Evolutionary conservation across 1,140 invertebrate genomes (phyloP), one percentile per base, ranked within the genome.

Genomic region (Pachyrhynchus sulphureomaculatus): DNA sequence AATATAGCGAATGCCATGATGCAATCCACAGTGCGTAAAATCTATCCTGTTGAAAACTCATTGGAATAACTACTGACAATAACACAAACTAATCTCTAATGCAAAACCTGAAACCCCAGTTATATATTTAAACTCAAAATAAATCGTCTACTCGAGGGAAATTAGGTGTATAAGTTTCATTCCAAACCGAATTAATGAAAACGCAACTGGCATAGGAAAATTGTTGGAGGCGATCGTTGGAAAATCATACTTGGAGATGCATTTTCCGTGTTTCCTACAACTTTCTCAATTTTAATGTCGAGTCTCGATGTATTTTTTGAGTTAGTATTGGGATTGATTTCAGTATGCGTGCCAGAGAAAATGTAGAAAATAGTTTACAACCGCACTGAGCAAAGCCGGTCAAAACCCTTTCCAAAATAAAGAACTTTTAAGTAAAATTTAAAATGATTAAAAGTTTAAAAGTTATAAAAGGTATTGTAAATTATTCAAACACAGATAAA

Each of bases 51-150:
- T 23, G 52, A 54, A 54, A 54, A 37, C 41, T 52, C 52, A 54
- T 42, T 13, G 15, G 52, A 54, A 54, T 54, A 42, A 24, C 52
- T 41, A 54, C 52, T 26, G 42, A 54, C 52, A 54, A 42, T 54
- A 54, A 54, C 42, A n/a, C n/a, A 41, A 54, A 54, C 52, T 54
- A 54, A 54, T 54, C 26, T 42, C 52, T 54, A 54, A 54, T 54
- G 52, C 52, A 54, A 54, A 54, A 54, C 36, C 39, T 18, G 37
- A 37, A 54, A 54, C 41, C n/a, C 36, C 23, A 23, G 36, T 54
- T 54, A 33, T 29, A 54, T n/a, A n/a, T n/a, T 54, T 33, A 41
- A 54, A 54, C 52, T n/a, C n/a, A n/a, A n/a, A n/a, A n/a, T n/a
- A n/a, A n/a, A n/a, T 26, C 36, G 52, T 18, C 52, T 54, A 54